A percentile compares a stretch with the other conserved stretches of the same genome.
Conservation (phyloP, 2,113 vertebrate genomes). For the Rallus limicola region DNA sequence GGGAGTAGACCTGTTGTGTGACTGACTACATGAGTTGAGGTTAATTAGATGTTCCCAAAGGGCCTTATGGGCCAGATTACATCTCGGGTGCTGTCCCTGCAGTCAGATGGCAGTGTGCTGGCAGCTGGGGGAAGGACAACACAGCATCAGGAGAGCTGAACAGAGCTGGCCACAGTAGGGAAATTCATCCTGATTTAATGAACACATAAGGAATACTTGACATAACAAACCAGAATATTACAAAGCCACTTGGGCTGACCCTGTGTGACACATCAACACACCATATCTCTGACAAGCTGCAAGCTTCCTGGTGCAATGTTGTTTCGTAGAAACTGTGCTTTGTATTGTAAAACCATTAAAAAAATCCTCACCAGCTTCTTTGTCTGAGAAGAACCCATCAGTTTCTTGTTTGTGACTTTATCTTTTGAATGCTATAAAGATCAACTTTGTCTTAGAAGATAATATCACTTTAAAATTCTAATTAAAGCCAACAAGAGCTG, state of each 20-base stretch:
- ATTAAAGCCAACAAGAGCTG: neutral
- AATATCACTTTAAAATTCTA: neutral
- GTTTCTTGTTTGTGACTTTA: neutral
- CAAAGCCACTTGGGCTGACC: neutral
- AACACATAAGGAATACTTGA: neutral
- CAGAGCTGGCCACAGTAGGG: neutral
- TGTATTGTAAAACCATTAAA: neutral
- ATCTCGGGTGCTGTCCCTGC: neutral
- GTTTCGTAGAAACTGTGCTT: neutral
- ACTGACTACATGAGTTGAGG: neutral
- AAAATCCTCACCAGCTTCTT: neutral
- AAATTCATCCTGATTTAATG: neutral
- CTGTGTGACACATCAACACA: neutral
- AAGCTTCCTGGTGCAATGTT: neutral
- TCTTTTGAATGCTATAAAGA: neutral
- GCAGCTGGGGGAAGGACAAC: fast-evolving
- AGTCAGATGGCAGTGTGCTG: neutral
- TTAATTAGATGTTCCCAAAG: neutral
- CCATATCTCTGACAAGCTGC: neutral
- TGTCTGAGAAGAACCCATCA: neutral
- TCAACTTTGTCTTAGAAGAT: neutral
- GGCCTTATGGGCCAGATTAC: neutral
- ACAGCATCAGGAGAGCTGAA: neutral
- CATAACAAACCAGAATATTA: neutral
- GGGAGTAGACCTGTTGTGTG: neutral